Base-by-base conservation (phyloP, 2,888 invertebrate species). In the Xylophagus ater region DNA sequence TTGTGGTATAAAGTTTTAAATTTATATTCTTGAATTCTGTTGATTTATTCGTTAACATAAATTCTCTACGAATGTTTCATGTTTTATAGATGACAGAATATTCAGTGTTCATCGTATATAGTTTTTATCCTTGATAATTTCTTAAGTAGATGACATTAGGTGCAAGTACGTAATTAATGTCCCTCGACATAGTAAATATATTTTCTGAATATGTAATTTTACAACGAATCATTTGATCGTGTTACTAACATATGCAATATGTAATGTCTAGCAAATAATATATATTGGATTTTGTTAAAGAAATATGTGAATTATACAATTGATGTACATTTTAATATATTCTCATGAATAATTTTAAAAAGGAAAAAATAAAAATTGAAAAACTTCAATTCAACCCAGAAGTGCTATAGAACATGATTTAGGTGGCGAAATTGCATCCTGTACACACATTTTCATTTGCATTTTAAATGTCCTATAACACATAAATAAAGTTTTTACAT, bases 361-460 rank as follows among this genome's bases (percentile, higher is more conserved):
- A 23, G 9, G 23, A 23, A 23, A 23, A 23, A 23, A 23, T 23
- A 23, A 23, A 9, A 23, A 26, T 12, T 12, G 6, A 13, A 26
- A 26, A 26, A 26, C 23, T 6, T 23, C 9, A 8, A 13, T 6
- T 3, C 10, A 13, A 26, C 26, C n/a, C 13, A 5, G 26, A 6
- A 26, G 10, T 13, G n/a, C 7, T 12, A 13, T 25, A 6, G 31
- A 42, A 42, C 42, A 43, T 43, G 43, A 43, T 43, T 43, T 43
- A 43, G 39, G 39, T 40, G 39, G 39, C 33, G 35, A 43, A 39
- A 39, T 43, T 41, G 41, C 35, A 41, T 43, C 43, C 43, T 41
- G 43, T 31, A 41, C 33, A 40, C 43, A 40, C 40, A 40, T 40
- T 40, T 35, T 36, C 43, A 43, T 43, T 43, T 43, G 40, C 43